These are phyloP conservation scores for Epinephelus moara DNA, from an alignment of 2,113 vertebrate genomes.

Conservation along the genomic window DNA sequence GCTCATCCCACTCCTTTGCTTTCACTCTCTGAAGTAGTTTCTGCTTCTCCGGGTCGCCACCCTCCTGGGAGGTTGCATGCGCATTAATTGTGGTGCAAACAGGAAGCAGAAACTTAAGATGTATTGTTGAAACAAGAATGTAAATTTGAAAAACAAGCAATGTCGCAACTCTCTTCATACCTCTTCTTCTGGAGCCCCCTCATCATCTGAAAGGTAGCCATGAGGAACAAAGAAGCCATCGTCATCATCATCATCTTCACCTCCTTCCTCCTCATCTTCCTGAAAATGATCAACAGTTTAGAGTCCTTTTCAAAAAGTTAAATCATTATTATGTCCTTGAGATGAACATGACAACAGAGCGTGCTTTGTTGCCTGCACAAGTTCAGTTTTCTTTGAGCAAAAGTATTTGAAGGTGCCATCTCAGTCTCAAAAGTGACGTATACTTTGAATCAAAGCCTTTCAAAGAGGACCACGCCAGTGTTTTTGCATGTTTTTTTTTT, in stretches of 20 bases:
- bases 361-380: not conserved
- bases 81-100: not conserved
- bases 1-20: conserved; percentile 96
- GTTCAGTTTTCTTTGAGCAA: not conserved
- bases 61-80: conserved; percentile 82
- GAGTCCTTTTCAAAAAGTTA: not conserved
- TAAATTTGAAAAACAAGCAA: not conserved
- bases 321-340: too few species aligned
- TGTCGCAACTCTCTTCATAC: conserved; percentile 49
- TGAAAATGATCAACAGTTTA: conserved; percentile 7
- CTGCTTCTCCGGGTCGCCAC: conserved; percentile 91
- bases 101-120: not conserved
- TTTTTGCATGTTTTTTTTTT: not conserved
- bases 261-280: conserved; percentile 95
- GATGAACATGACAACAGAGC: too few species aligned
- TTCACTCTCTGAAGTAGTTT: conserved; percentile 94
- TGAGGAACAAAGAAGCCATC: conserved; percentile 99
- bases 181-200: conserved; percentile 92
- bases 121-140: not conserved
- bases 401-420: not conserved
- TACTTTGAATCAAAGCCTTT: not conserved
- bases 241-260: conserved; percentile 92
- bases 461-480: not conserved
- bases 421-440: not conserved
- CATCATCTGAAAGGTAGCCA: conserved; percentile 97